A percentile compares a stretch with the other conserved stretches of the same genome.
Conservation (phyloP, 2,113 vertebrate genomes). For the Shinisaurus crocodilurus region DNA sequence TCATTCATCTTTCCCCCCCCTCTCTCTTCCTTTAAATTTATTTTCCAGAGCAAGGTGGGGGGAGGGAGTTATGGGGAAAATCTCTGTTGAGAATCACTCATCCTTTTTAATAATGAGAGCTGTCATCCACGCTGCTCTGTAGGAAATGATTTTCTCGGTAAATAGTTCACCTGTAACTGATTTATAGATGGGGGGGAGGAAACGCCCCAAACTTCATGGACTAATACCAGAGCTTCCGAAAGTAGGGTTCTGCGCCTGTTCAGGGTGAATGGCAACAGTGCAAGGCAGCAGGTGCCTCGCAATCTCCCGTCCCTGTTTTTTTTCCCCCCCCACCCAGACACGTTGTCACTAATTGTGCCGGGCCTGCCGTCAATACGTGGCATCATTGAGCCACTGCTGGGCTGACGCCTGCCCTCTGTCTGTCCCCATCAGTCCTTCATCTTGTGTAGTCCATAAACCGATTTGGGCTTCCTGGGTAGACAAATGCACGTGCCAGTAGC, state of each 20-base stretch:
- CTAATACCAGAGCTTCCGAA: conserved; percentile 71
- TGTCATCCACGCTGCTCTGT: conserved; percentile 74
- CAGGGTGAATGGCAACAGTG: background rate
- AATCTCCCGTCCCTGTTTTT: background rate
- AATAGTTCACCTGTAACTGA: conserved; percentile 84
- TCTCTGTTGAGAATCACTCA: conserved; percentile 81
- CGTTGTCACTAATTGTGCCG: background rate
- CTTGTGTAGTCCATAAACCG: too few relatives aligned
- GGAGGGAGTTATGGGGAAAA: conserved; percentile 49
- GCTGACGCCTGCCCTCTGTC: too few relatives aligned
- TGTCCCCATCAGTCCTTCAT: too few relatives aligned
- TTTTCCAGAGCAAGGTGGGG: conserved; percentile 23
- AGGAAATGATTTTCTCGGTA: conserved; percentile 81
- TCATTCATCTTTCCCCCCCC: conserved; percentile 16
- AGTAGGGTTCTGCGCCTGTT: conserved; percentile 10
- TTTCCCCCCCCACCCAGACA: background rate
- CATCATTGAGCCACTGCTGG: background rate
- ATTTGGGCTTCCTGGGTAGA: too few relatives aligned
- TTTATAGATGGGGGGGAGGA: conserved; percentile 79
- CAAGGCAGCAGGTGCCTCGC: too few relatives aligned
- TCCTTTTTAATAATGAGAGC: conserved; percentile 78
- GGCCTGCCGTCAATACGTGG: background rate
- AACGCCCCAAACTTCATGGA: conserved; percentile 63
- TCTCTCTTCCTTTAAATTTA: conserved; percentile 28
- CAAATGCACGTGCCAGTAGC: too few relatives aligned